These are phyloP conservation scores for Vanessa tameamea DNA, from an alignment of 1,140 invertebrate genomes.

Conservation along the genomic window DNA sequence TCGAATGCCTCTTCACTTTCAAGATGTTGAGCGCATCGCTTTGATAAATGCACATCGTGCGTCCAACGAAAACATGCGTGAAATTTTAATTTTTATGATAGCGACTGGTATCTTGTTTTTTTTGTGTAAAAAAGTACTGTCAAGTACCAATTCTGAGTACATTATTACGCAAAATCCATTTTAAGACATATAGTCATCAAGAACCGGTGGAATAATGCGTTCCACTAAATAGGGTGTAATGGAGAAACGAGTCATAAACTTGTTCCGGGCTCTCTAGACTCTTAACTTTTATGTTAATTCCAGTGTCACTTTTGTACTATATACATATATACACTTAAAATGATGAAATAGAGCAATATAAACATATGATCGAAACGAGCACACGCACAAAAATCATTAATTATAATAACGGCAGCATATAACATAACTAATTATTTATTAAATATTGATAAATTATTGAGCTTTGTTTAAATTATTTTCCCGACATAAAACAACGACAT, in stretches of 20 bases:
- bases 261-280: constrained; percentile 1
- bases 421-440: constrained; percentile 39
- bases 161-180: constrained; percentile 1
- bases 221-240: constrained; percentile 9
- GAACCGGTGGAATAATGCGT: constrained; percentile 8
- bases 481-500: constrained; percentile 32
- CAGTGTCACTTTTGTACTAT: background rate
- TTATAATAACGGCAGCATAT: constrained; percentile 27
- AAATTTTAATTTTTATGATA: constrained; percentile 2
- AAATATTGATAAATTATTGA: constrained; percentile 38
- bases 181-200: constrained; percentile 3
- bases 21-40: constrained; percentile 47
- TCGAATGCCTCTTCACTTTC: constrained; percentile 53
- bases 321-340: background rate
- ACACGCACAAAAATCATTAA: constrained; percentile 17
- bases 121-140: background rate
- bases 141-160: no score
- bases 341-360: background rate
- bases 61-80: background rate
- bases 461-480: constrained; percentile 36
- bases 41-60: constrained; percentile 53
- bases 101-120: background rate
- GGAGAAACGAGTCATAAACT: constrained; percentile 6
- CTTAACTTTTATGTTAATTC: constrained; percentile 8
- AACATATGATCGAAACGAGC: background rate